Conservation (phyloP, 2,113 vertebrate genomes). For the Chiloscyllium plagiosum region DNA sequence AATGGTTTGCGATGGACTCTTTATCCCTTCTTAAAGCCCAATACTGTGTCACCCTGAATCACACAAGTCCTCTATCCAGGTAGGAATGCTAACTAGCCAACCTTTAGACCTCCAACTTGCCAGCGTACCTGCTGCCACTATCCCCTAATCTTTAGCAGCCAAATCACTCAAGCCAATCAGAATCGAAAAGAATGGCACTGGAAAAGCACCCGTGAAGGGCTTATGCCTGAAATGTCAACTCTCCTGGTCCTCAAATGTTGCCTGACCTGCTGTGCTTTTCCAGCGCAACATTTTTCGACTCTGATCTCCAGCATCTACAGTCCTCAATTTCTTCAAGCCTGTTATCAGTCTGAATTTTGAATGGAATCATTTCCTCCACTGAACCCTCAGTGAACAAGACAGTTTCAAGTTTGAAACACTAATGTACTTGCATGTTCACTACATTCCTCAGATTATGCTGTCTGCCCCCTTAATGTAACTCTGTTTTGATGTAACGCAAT, state of each 20-base stretch:
- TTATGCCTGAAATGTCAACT: no score
- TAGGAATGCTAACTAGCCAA: background rate
- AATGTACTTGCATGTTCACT: background rate
- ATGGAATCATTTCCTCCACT: background rate
- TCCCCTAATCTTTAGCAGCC: background rate
- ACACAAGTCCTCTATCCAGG: background rate
- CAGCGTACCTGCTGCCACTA: no score
- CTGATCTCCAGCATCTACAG: no score
- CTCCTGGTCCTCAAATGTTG: no score
- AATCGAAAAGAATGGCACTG: no score
- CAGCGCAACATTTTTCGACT: no score
- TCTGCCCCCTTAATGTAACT: background rate
- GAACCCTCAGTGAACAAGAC: background rate
- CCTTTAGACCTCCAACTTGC: background rate
- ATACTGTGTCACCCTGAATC: background rate
- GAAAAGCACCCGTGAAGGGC: no score
- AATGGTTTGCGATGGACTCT: background rate
- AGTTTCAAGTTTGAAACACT: background rate
- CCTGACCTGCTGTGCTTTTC: no score
- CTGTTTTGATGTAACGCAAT: no score
- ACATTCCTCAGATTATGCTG: no score
- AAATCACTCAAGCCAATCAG: no score
- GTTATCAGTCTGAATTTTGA: background rate
- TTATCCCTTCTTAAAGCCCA: background rate
- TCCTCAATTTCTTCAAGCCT: background rate